Evolutionary conservation across 2,113 vertebrate species (phyloP).

Genomic region (Varanus komodoensis): DNA sequence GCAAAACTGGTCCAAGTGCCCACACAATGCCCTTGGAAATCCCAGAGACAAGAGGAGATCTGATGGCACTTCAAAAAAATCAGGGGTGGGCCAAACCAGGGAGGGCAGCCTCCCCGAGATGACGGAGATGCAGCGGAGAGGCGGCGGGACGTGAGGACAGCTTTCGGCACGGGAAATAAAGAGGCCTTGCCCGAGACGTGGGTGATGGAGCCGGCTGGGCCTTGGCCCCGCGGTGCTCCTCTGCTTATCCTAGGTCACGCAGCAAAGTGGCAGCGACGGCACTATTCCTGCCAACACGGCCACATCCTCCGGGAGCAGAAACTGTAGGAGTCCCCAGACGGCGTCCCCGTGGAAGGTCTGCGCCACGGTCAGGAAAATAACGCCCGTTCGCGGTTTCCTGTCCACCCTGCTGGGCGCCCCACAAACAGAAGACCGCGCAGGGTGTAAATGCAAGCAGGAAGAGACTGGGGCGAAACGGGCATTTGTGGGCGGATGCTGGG

Average conservation of each 20-base stretch:
- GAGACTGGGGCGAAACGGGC: background rate
- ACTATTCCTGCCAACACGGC: no score
- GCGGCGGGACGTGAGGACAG: no score
- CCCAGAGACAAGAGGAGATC: background rate
- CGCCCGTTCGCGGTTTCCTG: background rate
- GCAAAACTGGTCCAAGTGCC: background rate
- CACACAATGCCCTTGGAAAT: background rate
- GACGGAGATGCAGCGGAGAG: no score
- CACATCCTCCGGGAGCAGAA: no score
- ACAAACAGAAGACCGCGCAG: background rate
- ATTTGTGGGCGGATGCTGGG: background rate
- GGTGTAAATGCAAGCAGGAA: background rate
- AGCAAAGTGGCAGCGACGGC: no score
- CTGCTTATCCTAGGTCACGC: no score
- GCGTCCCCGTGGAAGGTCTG: no score
- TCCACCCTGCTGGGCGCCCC: background rate
- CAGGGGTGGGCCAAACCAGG: conserved; percentile 31
- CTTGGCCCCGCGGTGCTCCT: background rate
- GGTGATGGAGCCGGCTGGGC: background rate
- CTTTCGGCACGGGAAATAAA: background rate
- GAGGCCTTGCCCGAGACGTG: background rate
- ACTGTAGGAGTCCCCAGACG: no score
- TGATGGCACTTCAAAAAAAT: background rate
- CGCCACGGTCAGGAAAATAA: no score
- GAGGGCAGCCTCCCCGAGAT: no score